phyloP scores from a whole-genome alignment of 2,113 vertebrate genomes.

The western clawed frog (Xenopus tropicalis) region UCB_Xtro_10.0 CM004446.2:36009501-36010000 shows the following conservation, averaged over 20 bases:
- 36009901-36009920: neutral
- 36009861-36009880: neutral
- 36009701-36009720: slow-evolving; percentile 16
- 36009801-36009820: slow-evolving; percentile 44
- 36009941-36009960: no score
- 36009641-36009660: neutral
- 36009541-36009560: no score
- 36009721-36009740: slow-evolving; percentile 25
- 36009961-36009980: no score
- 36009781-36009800: slow-evolving; percentile 42
- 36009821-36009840: slow-evolving; percentile 27
- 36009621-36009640: neutral
- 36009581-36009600: no score
- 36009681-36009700: slow-evolving; percentile 15
- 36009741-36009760: slow-evolving; percentile 44
- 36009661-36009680: neutral
- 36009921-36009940: neutral
- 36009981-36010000: neutral
- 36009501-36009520: no score
- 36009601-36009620: neutral
- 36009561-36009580: no score
- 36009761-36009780: slow-evolving; percentile 45
- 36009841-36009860: slow-evolving; percentile 3
- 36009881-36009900: neutral
- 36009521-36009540: no score